Percentiles rank a stretch among this genome's conserved stretches.
phyloP scores from a whole-genome alignment of 2,797 vertebrate species.

The Champsocephalus esox region DNA sequence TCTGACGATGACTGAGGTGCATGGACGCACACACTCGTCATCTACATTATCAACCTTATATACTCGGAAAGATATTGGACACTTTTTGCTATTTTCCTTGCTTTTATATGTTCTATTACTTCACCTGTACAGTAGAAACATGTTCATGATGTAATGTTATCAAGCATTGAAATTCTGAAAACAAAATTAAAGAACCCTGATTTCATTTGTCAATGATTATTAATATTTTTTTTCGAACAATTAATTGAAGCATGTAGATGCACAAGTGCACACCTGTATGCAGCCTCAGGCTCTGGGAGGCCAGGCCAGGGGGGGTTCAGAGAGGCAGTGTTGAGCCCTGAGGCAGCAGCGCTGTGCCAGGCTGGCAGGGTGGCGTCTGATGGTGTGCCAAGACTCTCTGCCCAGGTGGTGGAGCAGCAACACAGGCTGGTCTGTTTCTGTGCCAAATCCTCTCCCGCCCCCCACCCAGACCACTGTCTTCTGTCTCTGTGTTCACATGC shows the following conservation, averaged over 20 bases:
- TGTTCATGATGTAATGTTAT: constrained; percentile 54
- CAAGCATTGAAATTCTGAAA: constrained; percentile 37
- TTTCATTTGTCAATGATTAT: background rate
- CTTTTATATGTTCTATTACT: constrained; percentile 42
- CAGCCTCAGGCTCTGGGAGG: constrained; percentile 58
- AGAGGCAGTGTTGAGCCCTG: constrained; percentile 75
- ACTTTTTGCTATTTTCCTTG: constrained; percentile 14
- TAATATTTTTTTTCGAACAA: background rate
- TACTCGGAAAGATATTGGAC: constrained; percentile 28
- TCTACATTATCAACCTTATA: background rate
- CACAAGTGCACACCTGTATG: constrained; percentile 66
- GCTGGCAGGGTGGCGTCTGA: constrained; percentile 83
- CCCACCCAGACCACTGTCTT: constrained; percentile 63
- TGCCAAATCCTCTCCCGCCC: constrained; percentile 73
- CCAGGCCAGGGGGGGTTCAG: constrained; percentile 57
- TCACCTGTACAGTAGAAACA: constrained; percentile 58
- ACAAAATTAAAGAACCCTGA: constrained; percentile 17
- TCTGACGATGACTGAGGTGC: constrained; percentile 88
- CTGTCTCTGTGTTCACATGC: constrained; percentile 54
- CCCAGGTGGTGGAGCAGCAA: constrained; percentile 85
- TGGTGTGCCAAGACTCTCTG: constrained; percentile 81
- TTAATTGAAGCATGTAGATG: constrained; percentile 37
- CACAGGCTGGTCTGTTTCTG: constrained; percentile 84
- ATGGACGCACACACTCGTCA: background rate
- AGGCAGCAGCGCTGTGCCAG: constrained; percentile 75